Evolutionary conservation across 2,113 vertebrate species (phyloP), one percentile per base, ranked within the genome.

Genomic region (Centropristis striata): DNA sequence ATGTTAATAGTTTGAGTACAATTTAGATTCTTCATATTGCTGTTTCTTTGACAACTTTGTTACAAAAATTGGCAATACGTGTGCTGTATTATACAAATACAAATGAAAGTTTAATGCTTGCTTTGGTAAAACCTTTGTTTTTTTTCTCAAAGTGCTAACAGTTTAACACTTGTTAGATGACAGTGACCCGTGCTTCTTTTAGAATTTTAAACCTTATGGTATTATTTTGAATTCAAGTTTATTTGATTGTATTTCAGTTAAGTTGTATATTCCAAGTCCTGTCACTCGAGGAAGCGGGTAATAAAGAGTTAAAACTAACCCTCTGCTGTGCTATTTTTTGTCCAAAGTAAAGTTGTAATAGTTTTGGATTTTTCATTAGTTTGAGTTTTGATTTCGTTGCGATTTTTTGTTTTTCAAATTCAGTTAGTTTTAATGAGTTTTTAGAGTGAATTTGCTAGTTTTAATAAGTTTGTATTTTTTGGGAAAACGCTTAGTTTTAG

Each of bases 241-340:
- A 27, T 65, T 57, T 79, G 23, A 72, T 10, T 49, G 21, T 58
- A 21, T 1, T 78, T 4, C 8, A 57, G 12, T 25, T 10, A 23
- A n/a, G 41, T 32, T 53, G 13, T 39, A 21, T 80, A 60, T 76
- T 65, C 42, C 71, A 78, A 4, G 14, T 68, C 36, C 8, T 66
- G 53, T 25, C 5, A 23, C 59, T 59, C 50, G 4, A 54, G 23
- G 51, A 51, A 73, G 36, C 1, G 0, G 44, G 11, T 4, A 54
- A 66, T 83, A 72, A 71, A 77, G 20, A 61, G 8, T 8, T 46
- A n/a, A 42, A 50, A 53, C n/a, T 36, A 23, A 70, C 4, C 10
- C 6, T 14, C 32, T 49, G 23, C 9, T 18, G 5, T 23, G 4
- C 4, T 13, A n/a, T 20, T 13, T 36, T 53, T n/a, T n/a, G n/a